Base-by-base conservation (phyloP, 2,797 vertebrate species). In the Pyrocephalus nanus region DNA sequence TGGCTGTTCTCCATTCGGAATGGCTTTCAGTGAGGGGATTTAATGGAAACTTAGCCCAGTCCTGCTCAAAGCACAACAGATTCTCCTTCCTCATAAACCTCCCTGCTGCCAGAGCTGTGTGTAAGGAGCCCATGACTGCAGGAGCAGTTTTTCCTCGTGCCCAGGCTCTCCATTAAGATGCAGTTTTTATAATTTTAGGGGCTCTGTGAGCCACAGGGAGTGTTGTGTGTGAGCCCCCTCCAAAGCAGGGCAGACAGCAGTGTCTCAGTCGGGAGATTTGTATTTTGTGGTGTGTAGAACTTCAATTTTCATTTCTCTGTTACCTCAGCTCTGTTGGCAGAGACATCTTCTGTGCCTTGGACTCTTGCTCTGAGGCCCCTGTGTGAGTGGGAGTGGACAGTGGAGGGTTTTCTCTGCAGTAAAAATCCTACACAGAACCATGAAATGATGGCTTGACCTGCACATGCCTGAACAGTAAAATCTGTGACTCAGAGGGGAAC, bases 101-200 rank as follows among this genome's bases (percentile, higher is more conserved):
- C n/a, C 29, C 36, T 58, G 69, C 76, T n/a, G 29, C n/a, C n/a
- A n/a, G n/a, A n/a, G n/a, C n/a, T 36, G 47, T 11, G n/a, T 91
- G 85, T 42, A 48, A 8, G 38, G 61, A 64, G 45, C 72, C 43
- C 27, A 2, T n/a, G 23, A 2, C 65, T 81, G 40, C 88, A 23
- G 11, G 48, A 85, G 12, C 1, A 0, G 5, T 25, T 42, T 8
- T 57, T 88, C 36, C 71, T 36, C 9, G 0, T 51, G 15, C 19
- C 5, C 20, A 83, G 2, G 2, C 30, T 36, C 78, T 42, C 62
- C 71, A 26, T 38, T 22, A 25, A 60, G 42, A 15, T 17, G 48
- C 54, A 34, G 75, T 75, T 92, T 25, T 8, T 8, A 3, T 4
- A 5, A 62, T 66, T 91, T 71, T 34, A 51, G 50, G 34, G n/a